A percentile compares a stretch with the other conserved stretches of the same genome.
These are phyloP conservation scores for Ophiodon elongatus DNA, from an alignment of 2,113 vertebrate genomes.

Conservation along the genomic window DNA sequence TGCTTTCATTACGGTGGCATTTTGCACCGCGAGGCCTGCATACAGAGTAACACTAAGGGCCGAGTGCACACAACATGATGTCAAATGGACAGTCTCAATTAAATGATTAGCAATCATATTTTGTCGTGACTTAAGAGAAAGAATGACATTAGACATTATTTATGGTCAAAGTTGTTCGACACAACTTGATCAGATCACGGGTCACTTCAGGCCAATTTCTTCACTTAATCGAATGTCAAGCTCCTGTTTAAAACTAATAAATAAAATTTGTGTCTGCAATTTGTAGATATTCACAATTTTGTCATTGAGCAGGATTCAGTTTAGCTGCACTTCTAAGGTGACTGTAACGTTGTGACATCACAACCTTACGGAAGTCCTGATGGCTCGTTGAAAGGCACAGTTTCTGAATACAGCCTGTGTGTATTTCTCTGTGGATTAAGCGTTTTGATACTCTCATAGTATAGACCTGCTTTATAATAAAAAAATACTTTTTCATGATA, in stretches of 20 bases:
- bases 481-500: too few species aligned
- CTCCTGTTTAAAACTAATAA: conserved; percentile 39
- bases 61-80: conserved; percentile 36
- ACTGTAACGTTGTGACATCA: too few species aligned
- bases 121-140: conserved; percentile 45
- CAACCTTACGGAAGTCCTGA: too few species aligned
- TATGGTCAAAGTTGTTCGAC: conserved; percentile 50
- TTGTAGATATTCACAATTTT: neutral
- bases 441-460: too few species aligned
- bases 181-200: conserved; percentile 19
- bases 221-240: conserved; percentile 24
- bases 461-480: too few species aligned
- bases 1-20: conserved; percentile 75
- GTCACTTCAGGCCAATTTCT: conserved; percentile 36
- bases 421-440: too few species aligned
- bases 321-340: too few species aligned
- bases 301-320: neutral
- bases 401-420: too few species aligned
- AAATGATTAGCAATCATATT: conserved; percentile 58
- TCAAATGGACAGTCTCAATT: conserved; percentile 57
- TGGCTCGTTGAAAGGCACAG: too few species aligned
- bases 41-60: conserved; percentile 52
- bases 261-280: conserved; percentile 6
- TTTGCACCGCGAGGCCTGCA: conserved; percentile 62
- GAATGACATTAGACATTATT: conserved; percentile 47